Conservation (phyloP, 2,797 vertebrate genomes). For the Thripadectes ignobilis region DNA sequence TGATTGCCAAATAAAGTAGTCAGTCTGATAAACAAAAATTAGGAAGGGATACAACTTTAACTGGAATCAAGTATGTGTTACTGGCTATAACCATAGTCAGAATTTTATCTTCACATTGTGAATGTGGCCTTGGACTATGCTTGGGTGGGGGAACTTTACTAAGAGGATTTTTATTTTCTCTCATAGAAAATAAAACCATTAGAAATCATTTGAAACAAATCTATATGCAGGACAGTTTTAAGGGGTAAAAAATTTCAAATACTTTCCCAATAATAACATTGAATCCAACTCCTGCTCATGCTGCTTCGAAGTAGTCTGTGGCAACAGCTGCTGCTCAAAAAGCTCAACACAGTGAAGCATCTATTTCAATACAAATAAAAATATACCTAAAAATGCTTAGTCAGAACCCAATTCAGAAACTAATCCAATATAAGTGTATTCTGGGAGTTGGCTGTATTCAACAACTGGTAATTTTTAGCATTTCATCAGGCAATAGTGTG, state of each 20-base stretch:
- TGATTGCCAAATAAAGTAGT: not conserved
- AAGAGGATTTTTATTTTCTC: not conserved
- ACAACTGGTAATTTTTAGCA: conserved; percentile 38
- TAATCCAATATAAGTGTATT: conserved; percentile 30
- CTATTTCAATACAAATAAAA: conserved; percentile 48
- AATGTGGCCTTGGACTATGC: not conserved
- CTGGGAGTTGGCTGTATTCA: conserved; percentile 21
- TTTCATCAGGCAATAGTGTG: not conserved
- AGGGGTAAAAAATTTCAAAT: not conserved
- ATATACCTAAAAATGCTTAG: conserved; percentile 52
- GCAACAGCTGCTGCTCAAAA: conserved; percentile 36
- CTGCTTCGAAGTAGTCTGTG: not conserved
- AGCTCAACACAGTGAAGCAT: conserved; percentile 36
- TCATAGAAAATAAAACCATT: not conserved
- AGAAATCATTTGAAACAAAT: not conserved
- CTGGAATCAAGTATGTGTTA: not conserved
- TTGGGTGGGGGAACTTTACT: not conserved
- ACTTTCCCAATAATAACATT: not conserved
- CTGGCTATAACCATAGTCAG: not conserved
- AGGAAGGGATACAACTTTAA: not conserved
- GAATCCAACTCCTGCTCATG: not conserved
- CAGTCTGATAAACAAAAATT: not conserved
- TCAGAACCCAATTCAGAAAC: conserved; percentile 44
- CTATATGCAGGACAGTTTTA: not conserved
- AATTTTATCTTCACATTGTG: not conserved